Evolutionary conservation across 2,888 invertebrate genomes (phyloP), one percentile per base, ranked within the genome.

Genomic region (Apotomis turbidana): DNA sequence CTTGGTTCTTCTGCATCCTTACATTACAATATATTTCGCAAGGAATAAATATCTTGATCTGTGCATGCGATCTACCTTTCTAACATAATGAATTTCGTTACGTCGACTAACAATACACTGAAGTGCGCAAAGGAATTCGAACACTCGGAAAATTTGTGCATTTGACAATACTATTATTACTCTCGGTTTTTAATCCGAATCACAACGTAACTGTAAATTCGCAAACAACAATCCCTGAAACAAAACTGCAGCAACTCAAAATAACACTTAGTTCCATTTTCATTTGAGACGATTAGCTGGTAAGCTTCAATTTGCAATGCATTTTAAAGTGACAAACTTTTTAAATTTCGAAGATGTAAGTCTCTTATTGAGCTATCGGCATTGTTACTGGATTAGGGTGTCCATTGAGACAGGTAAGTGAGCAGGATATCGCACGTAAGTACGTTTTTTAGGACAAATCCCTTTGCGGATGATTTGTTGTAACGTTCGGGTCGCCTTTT

Each of bases 371-470:
- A 83, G 83, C 81, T 83, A 82, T 83, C 83, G 78, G 87, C 75
- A 87, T 92, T 92, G 91, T 93, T 76, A 76, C 59, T 75, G 86
- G 90, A 90, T 91, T 90, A 89, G 81, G 82, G 83, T 83, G 78
- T 79, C 85, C 86, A 89, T 88, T 89, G 81, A 80, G 78, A 84
- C 91, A 91, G 92, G 91, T 92, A 92, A 90, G 82, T 86, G 87
- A 80, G 78, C 87, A 81, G 81, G 83, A 80, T 67, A 71, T 67
- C 49, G 61, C 79, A 80, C 77, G 79, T 79, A 79, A 81, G 81
- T 79, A 78, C 74, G 76, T 78, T 83, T 81, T 82, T 85, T 82
- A 80, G 81, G 76, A 78, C 77, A 77, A 80, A 80, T 79, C 77
- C 81, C 83, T 85, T 79, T 80, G 79, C 80, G 76, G 74, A 78